Conservation (phyloP, 2,797 vertebrate genomes). For the Lophotriccus pileatus region DNA sequence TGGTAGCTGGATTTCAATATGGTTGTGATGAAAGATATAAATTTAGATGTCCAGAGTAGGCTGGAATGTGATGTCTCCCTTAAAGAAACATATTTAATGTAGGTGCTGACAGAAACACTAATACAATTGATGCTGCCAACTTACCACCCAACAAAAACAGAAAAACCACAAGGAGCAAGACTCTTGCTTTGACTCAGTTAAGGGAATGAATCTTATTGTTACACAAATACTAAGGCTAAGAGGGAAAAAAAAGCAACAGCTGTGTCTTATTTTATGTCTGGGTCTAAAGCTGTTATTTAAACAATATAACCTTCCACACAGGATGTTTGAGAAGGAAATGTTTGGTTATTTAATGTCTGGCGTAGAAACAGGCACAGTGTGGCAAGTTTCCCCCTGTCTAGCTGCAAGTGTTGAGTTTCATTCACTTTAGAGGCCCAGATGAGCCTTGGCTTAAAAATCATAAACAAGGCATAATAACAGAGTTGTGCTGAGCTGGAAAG, state of each 20-base stretch:
- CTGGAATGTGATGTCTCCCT: constrained; percentile 19
- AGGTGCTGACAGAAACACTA: constrained; percentile 35
- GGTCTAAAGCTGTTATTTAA: constrained; percentile 13
- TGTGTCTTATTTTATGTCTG: not conserved
- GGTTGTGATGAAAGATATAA: constrained; percentile 20
- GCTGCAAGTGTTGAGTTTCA: not conserved
- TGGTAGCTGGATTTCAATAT: constrained; percentile 42
- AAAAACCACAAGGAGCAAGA: not conserved
- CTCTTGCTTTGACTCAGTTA: not conserved
- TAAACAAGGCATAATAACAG: not conserved
- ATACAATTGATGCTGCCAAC: constrained; percentile 22
- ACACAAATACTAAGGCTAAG: not conserved
- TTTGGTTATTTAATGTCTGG: not conserved
- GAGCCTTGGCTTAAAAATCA: not conserved
- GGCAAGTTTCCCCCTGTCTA: not conserved
- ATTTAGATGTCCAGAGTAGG: constrained; percentile 41
- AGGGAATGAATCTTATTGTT: not conserved
- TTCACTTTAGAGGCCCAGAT: not conserved
- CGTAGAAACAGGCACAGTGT: not conserved
- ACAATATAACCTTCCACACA: not conserved
- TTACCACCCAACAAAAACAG: not conserved
- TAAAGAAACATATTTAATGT: constrained; percentile 38
- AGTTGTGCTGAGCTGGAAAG: not conserved
- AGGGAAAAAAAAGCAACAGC: not conserved
- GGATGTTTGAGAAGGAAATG: not conserved